Conservation (phyloP, 2,113 vertebrate species). For the Sciurus niger region DNA sequence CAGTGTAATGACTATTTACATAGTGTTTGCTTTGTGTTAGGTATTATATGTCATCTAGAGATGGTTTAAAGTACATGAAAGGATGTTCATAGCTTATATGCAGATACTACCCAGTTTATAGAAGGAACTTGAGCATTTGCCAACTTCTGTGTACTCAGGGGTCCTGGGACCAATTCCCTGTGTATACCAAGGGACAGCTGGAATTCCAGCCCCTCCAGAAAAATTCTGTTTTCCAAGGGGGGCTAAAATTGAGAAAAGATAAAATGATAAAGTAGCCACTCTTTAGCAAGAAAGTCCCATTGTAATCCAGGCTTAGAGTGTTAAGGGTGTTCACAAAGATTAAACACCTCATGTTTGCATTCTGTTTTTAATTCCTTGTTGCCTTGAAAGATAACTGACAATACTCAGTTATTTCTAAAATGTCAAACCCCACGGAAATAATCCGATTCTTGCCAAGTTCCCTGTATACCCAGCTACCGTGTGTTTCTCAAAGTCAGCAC, state of each 20-base stretch:
- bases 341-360: neutral
- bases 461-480: neutral
- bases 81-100: neutral
- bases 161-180: neutral
- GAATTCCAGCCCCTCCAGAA: neutral
- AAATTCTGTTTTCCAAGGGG: conserved; percentile 2
- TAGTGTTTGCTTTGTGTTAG: too few relatives aligned
- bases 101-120: neutral
- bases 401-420: neutral
- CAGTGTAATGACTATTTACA: neutral
- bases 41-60: neutral
- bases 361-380: conserved; percentile 10
- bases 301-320: neutral
- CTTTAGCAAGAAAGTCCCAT: neutral
- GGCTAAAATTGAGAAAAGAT: neutral
- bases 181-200: neutral
- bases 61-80: neutral
- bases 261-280: conserved; percentile 1
- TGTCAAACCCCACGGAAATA: neutral
- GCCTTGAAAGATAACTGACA: neutral
- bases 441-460: neutral
- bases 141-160: neutral
- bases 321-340: neutral
- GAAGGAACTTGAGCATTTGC: neutral
- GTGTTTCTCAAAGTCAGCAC: neutral